Conservation (phyloP, 2,888 invertebrate genomes). For the Criorhina ranunculi region DNA sequence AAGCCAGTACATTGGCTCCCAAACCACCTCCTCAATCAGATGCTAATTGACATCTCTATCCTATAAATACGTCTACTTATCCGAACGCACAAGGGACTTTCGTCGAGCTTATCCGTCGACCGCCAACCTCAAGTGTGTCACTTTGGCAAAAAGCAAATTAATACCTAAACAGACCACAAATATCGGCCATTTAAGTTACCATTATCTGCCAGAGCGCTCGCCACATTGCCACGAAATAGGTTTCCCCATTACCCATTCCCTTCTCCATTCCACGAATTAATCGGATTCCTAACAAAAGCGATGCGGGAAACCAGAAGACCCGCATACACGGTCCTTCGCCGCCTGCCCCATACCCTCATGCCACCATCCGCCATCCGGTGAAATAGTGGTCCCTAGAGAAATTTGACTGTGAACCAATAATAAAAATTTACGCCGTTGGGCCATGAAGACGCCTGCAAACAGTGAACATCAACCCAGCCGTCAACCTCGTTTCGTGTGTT, state of each 20-base stretch:
- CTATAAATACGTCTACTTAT: slow-evolving; percentile 32
- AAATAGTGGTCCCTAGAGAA: slow-evolving; percentile 62
- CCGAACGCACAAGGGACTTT: slow-evolving; percentile 27
- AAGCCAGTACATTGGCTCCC: neutral
- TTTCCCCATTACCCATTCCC: neutral
- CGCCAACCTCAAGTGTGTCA: slow-evolving; percentile 21
- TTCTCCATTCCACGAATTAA: slow-evolving; percentile 22
- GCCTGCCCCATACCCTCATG: neutral
- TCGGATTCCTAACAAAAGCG: slow-evolving; percentile 33
- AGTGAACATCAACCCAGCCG: slow-evolving; percentile 35
- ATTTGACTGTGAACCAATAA: slow-evolving; percentile 58
- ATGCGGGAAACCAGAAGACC: slow-evolving; percentile 37
- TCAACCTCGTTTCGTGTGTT: slow-evolving; percentile 27
- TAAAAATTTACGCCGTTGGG: slow-evolving; percentile 57
- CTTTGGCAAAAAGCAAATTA: slow-evolving; percentile 38
- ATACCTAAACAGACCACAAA: slow-evolving; percentile 40
- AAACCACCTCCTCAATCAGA: slow-evolving; percentile 7
- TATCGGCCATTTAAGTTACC: slow-evolving; percentile 38
- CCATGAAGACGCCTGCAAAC: slow-evolving; percentile 42
- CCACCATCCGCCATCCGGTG: neutral
- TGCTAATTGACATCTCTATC: slow-evolving; percentile 42
- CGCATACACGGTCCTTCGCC: neutral
- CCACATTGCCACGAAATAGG: slow-evolving; percentile 23
- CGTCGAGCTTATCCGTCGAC: neutral
- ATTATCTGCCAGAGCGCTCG: slow-evolving; percentile 34